Evolutionary conservation across 2,113 vertebrate genomes (phyloP).

Genomic region (Mus musculus): GRCm39 chr3:32421001-32421500

Average conservation of each 20-base stretch:
- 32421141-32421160: not conserved
- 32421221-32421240: not conserved
- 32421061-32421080: not conserved
- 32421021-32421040: not conserved
- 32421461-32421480: not conserved
- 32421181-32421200: not conserved
- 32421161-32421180: not conserved
- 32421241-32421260: not conserved
- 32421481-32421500: not conserved
- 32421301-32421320: not conserved
- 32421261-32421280: not conserved
- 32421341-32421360: not conserved
- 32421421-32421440: not conserved
- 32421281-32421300: constrained; percentile 37
- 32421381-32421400: not conserved
- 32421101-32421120: not conserved
- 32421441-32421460: not conserved
- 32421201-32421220: not conserved
- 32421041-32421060: not conserved
- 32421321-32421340: not conserved
- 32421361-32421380: not conserved
- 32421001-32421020: not conserved
- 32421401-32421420: not conserved
- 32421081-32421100: not conserved
- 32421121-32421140: not conserved